Evolutionary conservation across 1,140 invertebrate genomes (phyloP), one percentile per base, ranked within the genome.

Genomic region (Ruditapes philippinarum): DNA sequence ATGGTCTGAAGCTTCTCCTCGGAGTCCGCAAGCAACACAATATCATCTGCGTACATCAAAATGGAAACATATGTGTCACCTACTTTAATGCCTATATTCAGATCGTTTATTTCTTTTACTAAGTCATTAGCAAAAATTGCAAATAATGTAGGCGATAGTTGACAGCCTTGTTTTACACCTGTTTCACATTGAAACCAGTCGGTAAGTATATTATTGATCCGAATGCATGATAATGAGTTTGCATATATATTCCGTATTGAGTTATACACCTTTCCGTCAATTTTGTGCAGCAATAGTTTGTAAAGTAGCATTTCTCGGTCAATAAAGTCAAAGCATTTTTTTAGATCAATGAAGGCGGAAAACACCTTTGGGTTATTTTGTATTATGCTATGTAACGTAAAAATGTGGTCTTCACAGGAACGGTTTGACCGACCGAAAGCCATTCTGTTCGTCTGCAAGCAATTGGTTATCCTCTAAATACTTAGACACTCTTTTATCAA

Each of bases 31-130:
- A 45, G 5, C 0, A 90, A 49, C 4, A 88, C 88, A 40, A 91
- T 91, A 76, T 90, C 91, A 68, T 91, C 88, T 0, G 88, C 90
- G 45, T 91, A 91, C 14, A 92, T 31, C 5, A 92, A 54, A 0
- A 89, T 51, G 19, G 87, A 87, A 5, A 91, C 22, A 0, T 74
- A 49, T 5, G 14, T 25, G 31, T 62, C 45, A 12, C 42, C 74
- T 45, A 45, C 14, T 45, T 45, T 45, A 45, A 45, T 45, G 5
- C 42, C 42, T 7, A 45, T 5, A 7, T 45, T 14, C 5, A 45
- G 42, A 14, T 45, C 42, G 14, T 45, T 45, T 7, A 45, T 45
- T 45, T 45, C 42, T 14, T 7, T 45, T 45, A 45, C 42, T 7
- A 45, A 14, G 42, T 45, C 42, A 45, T 45, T 45, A 14, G 42